These are phyloP conservation scores for Zapus hudsonius DNA, from an alignment of 2,113 vertebrate species.

Conservation along the genomic window DNA sequence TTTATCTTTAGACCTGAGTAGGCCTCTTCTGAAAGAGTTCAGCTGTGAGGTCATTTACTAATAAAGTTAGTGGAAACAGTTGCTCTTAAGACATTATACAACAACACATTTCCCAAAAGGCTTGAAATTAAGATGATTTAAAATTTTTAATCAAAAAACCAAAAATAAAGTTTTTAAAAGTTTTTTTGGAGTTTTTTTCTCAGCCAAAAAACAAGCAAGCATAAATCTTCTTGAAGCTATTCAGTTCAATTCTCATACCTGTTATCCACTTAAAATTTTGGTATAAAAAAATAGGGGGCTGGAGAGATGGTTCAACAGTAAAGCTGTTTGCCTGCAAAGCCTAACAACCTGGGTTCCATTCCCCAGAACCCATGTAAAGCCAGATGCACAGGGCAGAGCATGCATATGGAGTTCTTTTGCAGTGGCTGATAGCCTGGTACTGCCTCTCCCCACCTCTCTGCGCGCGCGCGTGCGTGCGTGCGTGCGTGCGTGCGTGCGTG, in stretches of 20 bases:
- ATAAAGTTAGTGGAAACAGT: not conserved
- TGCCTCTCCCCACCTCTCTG: too few species aligned
- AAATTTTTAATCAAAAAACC: too few species aligned
- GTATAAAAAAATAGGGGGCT: not conserved
- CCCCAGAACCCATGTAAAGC: too few species aligned
- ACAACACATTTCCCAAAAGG: slow-evolving; percentile 30
- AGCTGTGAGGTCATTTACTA: slow-evolving; percentile 27
- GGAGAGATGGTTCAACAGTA: too few species aligned
- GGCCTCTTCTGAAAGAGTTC: slow-evolving; percentile 46
- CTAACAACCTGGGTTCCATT: too few species aligned
- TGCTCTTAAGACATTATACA: slow-evolving; percentile 6
- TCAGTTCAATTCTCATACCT: not conserved
- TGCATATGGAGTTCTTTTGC: too few species aligned
- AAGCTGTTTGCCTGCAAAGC: too few species aligned
- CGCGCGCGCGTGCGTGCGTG: too few species aligned
- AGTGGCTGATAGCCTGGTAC: too few species aligned
- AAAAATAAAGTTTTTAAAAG: not conserved
- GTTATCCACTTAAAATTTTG: slow-evolving; percentile 35
- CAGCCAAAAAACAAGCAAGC: not conserved
- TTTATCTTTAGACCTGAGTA: slow-evolving; percentile 67
- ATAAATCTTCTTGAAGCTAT: slow-evolving; percentile 22
- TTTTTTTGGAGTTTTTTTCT: not conserved
- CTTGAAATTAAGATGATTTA: slow-evolving; percentile 30
- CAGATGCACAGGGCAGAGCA: too few species aligned
- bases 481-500: too few species aligned